A percentile compares a stretch with the other conserved stretches of the same genome.
Conservation (phyloP, 2,797 vertebrate species). For the Erpetoichthys calabaricus region DNA sequence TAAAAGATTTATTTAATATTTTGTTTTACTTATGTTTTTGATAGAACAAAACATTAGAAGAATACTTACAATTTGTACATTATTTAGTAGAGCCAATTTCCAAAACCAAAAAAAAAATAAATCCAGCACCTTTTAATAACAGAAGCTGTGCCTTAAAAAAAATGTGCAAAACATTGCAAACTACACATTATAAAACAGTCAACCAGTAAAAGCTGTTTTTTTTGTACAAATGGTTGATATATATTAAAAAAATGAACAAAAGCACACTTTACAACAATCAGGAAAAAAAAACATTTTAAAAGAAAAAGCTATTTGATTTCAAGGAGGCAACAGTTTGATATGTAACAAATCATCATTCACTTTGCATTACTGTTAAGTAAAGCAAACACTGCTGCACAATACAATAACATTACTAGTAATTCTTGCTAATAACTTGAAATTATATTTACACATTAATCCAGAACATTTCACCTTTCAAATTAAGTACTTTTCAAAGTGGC, state of each 20-base stretch:
- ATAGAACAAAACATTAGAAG: too few species aligned
- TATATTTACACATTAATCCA: too few species aligned
- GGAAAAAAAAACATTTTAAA: conserved; percentile 10
- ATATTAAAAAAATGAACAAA: conserved; percentile 14
- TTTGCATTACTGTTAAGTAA: conserved; percentile 18
- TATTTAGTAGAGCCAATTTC: too few species aligned
- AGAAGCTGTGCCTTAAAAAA: conserved; percentile 12
- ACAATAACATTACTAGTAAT: conserved; percentile 21
- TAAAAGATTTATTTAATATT: too few species aligned
- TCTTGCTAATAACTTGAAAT: too few species aligned
- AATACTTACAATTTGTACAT: too few species aligned
- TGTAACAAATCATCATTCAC: conserved; percentile 11
- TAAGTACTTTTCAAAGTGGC: too few species aligned
- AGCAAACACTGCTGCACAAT: conserved; percentile 11
- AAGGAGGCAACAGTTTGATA: conserved; percentile 16
- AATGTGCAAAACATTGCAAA: conserved; percentile 22
- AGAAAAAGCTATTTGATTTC: conserved; percentile 7
- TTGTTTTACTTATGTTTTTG: too few species aligned
- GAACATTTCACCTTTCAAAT: too few species aligned
- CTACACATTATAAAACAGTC: conserved; percentile 15
- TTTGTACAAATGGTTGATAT: too few species aligned
- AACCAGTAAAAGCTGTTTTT: conserved; percentile 16
- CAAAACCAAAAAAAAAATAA: neutral
- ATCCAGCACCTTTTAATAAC: conserved; percentile 7
- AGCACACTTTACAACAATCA: neutral